Base-by-base conservation (phyloP, 2,113 vertebrate genomes). In the Taurulus bubalis region DNA sequence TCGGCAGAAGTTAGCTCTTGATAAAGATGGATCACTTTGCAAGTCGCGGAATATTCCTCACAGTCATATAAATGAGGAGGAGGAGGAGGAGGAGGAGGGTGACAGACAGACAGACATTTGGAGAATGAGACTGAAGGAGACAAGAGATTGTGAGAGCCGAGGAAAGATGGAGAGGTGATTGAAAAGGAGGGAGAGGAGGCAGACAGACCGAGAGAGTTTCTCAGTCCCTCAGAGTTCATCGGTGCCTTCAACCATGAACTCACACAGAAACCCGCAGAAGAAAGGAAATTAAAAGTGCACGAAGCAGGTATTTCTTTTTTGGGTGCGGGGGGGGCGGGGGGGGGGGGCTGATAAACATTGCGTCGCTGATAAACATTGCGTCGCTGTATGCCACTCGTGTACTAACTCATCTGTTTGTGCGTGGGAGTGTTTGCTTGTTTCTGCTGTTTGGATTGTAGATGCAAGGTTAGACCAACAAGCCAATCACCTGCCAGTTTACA, bases 401-500 rank as follows among this genome's bases (percentile, higher is more conserved):
- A 77, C 74, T 63, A 64, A 12, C 51, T 79, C 77, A 32, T 79
- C 58, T 56, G 22, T 58, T 20, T 49, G 53, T 5, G 22, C 18
- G 20, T 10, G 28, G 0, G 56, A 65, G 75, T 73, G 62, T 53
- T 53, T 51, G 79, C 47, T 56, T 60, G 79, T 72, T 77, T 63
- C 75, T 2, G 53, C 64, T 89, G 83, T 89, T 90, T 87, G 77
- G 36, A 70, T 78, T 85, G 81, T 62, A 80, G 80, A 80, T 72
- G 82, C 82, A 68, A 67, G 68, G 88, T 85, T 85, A 83, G 75
- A 87, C 83, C 85, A 83, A 81, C 82, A 84, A 83, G 78, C 80
- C 82, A 83, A 77, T 89, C 89, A 82, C 80, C 86, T 89, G 83
- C 85, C 85, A 83, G 75, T 85, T 85, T 80, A 85, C 85, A 71